Evolutionary conservation across 2,888 invertebrate genomes (phyloP), one percentile per base, ranked within the genome.

Genomic region (Trachelus iudaicus): DNA sequence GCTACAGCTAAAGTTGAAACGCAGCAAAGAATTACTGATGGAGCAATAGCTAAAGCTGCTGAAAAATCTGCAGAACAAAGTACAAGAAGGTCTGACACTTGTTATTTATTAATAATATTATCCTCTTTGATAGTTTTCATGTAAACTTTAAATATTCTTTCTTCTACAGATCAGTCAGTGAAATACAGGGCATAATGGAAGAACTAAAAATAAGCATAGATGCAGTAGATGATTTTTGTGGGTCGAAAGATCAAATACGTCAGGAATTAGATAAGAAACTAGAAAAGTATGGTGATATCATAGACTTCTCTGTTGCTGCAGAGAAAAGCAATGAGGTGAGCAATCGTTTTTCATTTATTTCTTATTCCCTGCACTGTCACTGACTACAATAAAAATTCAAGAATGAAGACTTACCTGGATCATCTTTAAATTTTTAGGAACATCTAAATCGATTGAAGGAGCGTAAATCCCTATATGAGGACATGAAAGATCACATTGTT

Each of bases 31-130:
- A 83, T 89, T 40, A 88, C 92, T 9, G 80, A 87, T 83, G 77
- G 90, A 88, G 69, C 90, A 89, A 85, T 91, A 89, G 78, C 83
- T 86, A 91, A 92, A 75, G 94, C 94, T 77, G 31, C 23, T 35
- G 40, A 40, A 74, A 0, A 74, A 74, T n/a, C 40, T 40, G 2
- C 40, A 40, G 40, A 40, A 40, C 15, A 40, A 40, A 40, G 1
- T 40, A 40, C 40, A 40, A 40, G 31, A 34, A 23, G n/a, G 23
- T 69, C 30, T 31, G n/a, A 13, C 33, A 76, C 12, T 73, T 31
- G 15, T 78, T 13, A 69, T 15, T 31, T 56, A 37, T 74, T n/a
- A 15, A 40, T 68, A 40, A 75, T 75, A 31, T 69, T 75, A 31
- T 33, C 31, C 35, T 34, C 23, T 69, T 11, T 6, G 6, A 40